These are phyloP conservation scores for Eilema griseolum DNA, from an alignment of 2,888 invertebrate genomes.

Conservation along the genomic window DNA sequence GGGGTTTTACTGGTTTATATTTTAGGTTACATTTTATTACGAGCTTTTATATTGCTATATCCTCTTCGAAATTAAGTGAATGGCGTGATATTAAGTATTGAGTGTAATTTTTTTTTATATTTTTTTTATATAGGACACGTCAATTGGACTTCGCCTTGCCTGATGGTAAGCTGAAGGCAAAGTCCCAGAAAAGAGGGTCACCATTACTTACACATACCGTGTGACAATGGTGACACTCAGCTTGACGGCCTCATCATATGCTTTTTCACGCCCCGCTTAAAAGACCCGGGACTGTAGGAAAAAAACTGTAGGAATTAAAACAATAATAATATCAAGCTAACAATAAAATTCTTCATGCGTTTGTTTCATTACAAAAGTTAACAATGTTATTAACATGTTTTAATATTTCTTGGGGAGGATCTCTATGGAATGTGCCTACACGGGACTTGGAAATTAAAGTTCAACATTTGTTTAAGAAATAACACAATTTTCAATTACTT, in stretches of 20 bases:
- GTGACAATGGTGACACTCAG: too few relatives aligned
- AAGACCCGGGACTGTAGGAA: too few relatives aligned
- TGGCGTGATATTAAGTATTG: neutral
- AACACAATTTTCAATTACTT: slow-evolving; percentile 32
- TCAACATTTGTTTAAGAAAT: slow-evolving; percentile 26
- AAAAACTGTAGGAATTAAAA: too few relatives aligned
- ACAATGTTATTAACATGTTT: slow-evolving; percentile 23
- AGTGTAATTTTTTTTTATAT: too few relatives aligned
- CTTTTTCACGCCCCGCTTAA: too few relatives aligned
- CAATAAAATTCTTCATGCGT: slow-evolving; percentile 15
- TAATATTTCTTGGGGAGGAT: slow-evolving; percentile 5
- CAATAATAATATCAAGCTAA: neutral
- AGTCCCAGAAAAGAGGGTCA: too few relatives aligned
- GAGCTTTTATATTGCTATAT: neutral
- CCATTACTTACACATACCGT: too few relatives aligned
- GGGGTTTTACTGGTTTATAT: neutral
- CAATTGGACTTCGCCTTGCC: too few relatives aligned
- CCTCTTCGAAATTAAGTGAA: neutral
- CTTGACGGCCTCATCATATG: too few relatives aligned
- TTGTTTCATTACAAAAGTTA: slow-evolving; percentile 24
- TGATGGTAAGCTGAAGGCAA: too few relatives aligned
- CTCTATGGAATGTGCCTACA: neutral
- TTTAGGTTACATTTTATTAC: neutral
- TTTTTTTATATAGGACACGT: too few relatives aligned
- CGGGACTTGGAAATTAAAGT: slow-evolving; percentile 18